Percentiles rank a stretch among this genome's conserved stretches.
Evolutionary conservation across 2,888 invertebrate genomes (phyloP).

Genomic region (Acrobasis repandana): DNA sequence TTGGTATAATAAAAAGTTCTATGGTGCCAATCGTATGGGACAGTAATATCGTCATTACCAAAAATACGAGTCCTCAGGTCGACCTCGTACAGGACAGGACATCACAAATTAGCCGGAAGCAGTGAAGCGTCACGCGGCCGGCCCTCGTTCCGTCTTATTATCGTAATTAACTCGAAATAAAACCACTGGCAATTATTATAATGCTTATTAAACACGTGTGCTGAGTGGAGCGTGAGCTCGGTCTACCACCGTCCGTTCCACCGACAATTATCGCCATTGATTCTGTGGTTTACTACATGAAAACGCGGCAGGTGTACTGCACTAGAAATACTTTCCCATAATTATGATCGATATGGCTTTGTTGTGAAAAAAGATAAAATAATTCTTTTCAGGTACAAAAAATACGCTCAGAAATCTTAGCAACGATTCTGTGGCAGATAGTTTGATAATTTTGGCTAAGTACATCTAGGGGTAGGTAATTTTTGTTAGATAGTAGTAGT

Average conservation of each 20-base stretch:
- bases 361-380: not conserved
- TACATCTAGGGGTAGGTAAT: no score
- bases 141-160: slow-evolving; percentile 67
- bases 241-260: slow-evolving; percentile 57
- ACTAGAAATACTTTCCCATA: slow-evolving; percentile 21
- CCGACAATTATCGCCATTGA: slow-evolving; percentile 78
- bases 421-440: no score
- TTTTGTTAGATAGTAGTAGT: no score
- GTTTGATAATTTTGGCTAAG: no score
- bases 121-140: slow-evolving; percentile 63
- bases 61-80: slow-evolving; percentile 13
- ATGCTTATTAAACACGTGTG: slow-evolving; percentile 79
- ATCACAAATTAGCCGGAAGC: slow-evolving; percentile 73
- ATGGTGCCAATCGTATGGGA: no score
- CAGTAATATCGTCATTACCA: not conserved
- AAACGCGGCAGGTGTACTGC: slow-evolving; percentile 30
- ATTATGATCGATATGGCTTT: slow-evolving; percentile 12
- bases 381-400: slow-evolving; percentile 23
- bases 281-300: slow-evolving; percentile 59
- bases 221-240: slow-evolving; percentile 59
- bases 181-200: slow-evolving; percentile 74
- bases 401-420: not conserved
- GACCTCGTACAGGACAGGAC: slow-evolving; percentile 59
- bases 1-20: no score
- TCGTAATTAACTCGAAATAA: slow-evolving; percentile 78